These are phyloP conservation scores for Euproctis similis DNA, from an alignment of 2,888 invertebrate genomes.

Conservation along the genomic window DNA sequence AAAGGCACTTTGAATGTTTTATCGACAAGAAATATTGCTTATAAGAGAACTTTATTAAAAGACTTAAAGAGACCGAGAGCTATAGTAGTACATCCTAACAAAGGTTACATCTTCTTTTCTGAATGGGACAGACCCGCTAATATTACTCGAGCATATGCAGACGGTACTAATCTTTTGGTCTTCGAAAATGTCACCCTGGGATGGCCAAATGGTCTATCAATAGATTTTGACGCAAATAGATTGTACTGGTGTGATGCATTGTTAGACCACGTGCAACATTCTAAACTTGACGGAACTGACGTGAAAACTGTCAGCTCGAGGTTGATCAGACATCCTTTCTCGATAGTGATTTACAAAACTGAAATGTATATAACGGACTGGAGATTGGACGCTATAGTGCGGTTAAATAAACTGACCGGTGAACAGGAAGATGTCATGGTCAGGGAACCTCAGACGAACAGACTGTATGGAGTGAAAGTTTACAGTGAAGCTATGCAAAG, in stretches of 20 bases:
- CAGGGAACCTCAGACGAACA: slow-evolving; percentile 91
- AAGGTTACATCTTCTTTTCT: slow-evolving; percentile 94
- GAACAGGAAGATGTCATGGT: slow-evolving; percentile 91
- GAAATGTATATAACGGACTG: slow-evolving; percentile 99
- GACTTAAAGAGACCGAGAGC: slow-evolving; percentile 95
- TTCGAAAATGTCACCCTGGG: slow-evolving; percentile 94
- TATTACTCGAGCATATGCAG: slow-evolving; percentile 93
- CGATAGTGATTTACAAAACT: slow-evolving; percentile 90
- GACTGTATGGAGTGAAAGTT: slow-evolving; percentile 93
- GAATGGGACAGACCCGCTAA: slow-evolving; percentile 98
- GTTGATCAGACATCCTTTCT: slow-evolving; percentile 92
- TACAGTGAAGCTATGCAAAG: slow-evolving; percentile 86
- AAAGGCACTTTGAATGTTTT: slow-evolving; percentile 96
- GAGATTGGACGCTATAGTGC: slow-evolving; percentile 94
- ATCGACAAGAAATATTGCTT: slow-evolving; percentile 89
- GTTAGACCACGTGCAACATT: slow-evolving; percentile 96
- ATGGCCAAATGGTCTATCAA: slow-evolving; percentile 97
- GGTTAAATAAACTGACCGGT: slow-evolving; percentile 91
- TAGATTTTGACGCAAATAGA: slow-evolving; percentile 91
- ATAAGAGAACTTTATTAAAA: slow-evolving; percentile 87
- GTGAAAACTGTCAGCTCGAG: slow-evolving; percentile 91
- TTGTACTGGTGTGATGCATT: slow-evolving; percentile 98
- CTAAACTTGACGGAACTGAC: slow-evolving; percentile 92
- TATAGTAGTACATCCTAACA: slow-evolving; percentile 97
- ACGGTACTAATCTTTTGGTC: slow-evolving; percentile 90